Percentiles rank a stretch among this genome's conserved stretches.
These are phyloP conservation scores for Drosophila murphyi DNA, from an alignment of 1,140 invertebrate species.

Conservation along the genomic window DNA sequence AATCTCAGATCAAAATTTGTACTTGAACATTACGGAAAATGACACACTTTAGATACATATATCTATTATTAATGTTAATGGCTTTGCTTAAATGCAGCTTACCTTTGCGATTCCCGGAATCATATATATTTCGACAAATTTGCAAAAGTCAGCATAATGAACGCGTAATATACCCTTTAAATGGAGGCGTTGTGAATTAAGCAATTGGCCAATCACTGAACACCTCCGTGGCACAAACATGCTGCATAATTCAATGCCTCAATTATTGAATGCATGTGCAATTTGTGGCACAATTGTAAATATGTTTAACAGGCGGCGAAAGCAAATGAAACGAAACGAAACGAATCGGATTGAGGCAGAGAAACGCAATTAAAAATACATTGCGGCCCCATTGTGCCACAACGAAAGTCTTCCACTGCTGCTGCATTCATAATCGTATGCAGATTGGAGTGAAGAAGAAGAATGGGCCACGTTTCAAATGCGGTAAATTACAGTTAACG, in stretches of 20 bases:
- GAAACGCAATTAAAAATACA: conserved; percentile 62
- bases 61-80: conserved; percentile 48
- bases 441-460: conserved; percentile 29
- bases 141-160: conserved; percentile 18
- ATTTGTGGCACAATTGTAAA: conserved; percentile 39
- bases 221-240: conserved; percentile 25
- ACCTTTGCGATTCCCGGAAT: background rate
- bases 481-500: conserved; percentile 82
- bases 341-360: background rate
- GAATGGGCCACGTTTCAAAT: conserved; percentile 66
- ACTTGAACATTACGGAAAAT: conserved; percentile 10
- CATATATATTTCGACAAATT: background rate
- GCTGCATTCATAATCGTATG: conserved; percentile 60
- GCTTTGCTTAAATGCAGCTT: conserved; percentile 5
- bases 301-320: conserved; percentile 29
- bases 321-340: conserved; percentile 5
- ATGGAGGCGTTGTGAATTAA: background rate
- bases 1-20: conserved; percentile 22
- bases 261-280: conserved; percentile 43
- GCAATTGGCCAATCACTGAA: conserved; percentile 11
- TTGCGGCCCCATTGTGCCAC: conserved; percentile 22
- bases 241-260: conserved; percentile 46
- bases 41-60: conserved; percentile 2
- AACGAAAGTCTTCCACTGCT: background rate
- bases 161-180: background rate